These are phyloP conservation scores for Apteryx mantelli DNA, from an alignment of 2,113 vertebrate species.

Conservation along the genomic window DNA sequence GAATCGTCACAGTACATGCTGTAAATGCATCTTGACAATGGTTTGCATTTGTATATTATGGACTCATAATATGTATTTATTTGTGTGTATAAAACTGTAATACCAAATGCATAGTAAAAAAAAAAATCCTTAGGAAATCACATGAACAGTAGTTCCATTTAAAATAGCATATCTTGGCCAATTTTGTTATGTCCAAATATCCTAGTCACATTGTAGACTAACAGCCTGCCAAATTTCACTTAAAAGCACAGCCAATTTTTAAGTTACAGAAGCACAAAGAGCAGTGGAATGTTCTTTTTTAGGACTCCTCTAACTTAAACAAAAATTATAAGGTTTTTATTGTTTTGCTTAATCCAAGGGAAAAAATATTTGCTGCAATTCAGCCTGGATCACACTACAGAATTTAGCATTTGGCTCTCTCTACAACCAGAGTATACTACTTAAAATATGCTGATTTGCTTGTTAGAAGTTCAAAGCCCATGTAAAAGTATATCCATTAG, in stretches of 20 bases:
- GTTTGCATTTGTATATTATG: conserved; percentile 76
- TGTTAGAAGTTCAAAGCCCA: conserved; percentile 41
- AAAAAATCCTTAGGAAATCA: conserved; percentile 68
- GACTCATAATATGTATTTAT: conserved; percentile 79
- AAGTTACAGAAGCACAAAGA: conserved; percentile 74
- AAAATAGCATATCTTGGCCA: conserved; percentile 79
- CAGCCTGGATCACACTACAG: conserved; percentile 18
- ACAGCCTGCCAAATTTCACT: conserved; percentile 74
- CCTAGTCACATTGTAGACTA: conserved; percentile 74
- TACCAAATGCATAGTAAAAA: conserved; percentile 58
- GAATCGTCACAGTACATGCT: conserved; percentile 69
- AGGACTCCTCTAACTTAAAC: conserved; percentile 67
- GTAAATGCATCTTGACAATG: conserved; percentile 79
- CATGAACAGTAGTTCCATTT: conserved; percentile 77
- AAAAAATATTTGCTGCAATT: conserved; percentile 40
- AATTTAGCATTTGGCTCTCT: conserved; percentile 48
- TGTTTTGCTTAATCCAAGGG: conserved; percentile 53
- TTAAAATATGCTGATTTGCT: conserved; percentile 43
- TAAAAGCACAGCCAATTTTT: conserved; percentile 72
- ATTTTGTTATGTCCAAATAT: conserved; percentile 80
- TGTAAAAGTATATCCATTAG: conserved; percentile 50
- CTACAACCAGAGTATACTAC: background rate
- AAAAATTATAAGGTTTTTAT: conserved; percentile 69
- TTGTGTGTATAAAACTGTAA: conserved; percentile 76
- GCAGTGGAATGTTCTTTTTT: conserved; percentile 72